These are phyloP conservation scores for Microcebus ravelobensis DNA, from an alignment of 2,113 vertebrate species.

Conservation along the genomic window DNA sequence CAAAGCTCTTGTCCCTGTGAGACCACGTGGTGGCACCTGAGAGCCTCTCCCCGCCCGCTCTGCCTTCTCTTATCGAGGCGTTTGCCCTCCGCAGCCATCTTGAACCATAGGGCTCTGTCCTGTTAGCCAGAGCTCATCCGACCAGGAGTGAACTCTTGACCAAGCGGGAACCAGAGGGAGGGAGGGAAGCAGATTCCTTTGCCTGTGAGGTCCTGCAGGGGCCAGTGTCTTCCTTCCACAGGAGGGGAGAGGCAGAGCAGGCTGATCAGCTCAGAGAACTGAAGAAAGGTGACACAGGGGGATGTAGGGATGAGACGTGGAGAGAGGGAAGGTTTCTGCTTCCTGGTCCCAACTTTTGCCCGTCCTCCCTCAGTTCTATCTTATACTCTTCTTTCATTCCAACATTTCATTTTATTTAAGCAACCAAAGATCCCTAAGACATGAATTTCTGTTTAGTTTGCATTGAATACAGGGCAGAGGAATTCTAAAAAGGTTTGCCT, in stretches of 20 bases:
- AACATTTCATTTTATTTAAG: background rate
- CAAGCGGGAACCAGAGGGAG: background rate
- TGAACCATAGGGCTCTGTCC: background rate
- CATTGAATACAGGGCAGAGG: background rate
- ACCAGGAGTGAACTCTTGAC: background rate
- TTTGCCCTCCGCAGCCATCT: background rate
- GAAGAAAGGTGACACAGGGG: background rate
- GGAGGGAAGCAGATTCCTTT: background rate
- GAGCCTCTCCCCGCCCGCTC: background rate
- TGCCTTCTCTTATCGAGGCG: fast-evolving
- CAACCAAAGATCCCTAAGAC: background rate
- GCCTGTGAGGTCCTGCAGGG: background rate
- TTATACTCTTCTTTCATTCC: background rate
- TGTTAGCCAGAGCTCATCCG: background rate
- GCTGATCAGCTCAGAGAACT: background rate
- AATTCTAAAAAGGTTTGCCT: background rate
- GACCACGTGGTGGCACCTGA: background rate
- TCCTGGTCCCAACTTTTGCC: background rate
- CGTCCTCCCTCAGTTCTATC: background rate
- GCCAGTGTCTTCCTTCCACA: background rate
- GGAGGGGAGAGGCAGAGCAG: background rate
- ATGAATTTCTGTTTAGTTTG: background rate
- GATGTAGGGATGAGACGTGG: background rate
- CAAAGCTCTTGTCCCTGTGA: background rate
- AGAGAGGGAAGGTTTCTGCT: background rate